Evolutionary conservation across 2,888 invertebrate species (phyloP).

Genomic region (Temnothorax rugatulus): DNA sequence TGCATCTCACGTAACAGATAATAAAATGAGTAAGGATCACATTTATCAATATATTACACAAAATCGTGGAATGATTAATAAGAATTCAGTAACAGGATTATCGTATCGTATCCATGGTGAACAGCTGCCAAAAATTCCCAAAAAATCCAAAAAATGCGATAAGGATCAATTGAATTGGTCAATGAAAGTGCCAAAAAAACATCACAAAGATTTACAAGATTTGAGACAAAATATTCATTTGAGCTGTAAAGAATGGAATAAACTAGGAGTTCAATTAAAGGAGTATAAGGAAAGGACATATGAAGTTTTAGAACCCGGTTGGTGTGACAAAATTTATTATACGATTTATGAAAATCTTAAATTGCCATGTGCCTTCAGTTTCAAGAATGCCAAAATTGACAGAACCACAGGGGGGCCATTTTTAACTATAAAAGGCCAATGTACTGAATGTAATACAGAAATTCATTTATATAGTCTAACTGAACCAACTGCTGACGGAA

Average conservation of each 20-base stretch:
- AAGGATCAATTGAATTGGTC: neutral
- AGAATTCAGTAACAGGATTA: neutral
- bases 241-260: neutral
- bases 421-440: constrained; percentile 54
- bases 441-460: constrained; percentile 58
- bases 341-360: constrained; percentile 57
- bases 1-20: neutral
- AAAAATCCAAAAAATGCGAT: neutral
- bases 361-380: constrained; percentile 63
- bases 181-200: neutral
- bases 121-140: neutral
- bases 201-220: neutral
- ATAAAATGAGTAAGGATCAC: neutral
- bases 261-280: neutral
- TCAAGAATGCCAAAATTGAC: constrained; percentile 60
- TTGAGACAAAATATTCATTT: constrained; percentile 8
- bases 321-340: constrained; percentile 59
- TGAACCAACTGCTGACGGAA: constrained; percentile 50
- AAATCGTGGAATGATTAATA: constrained; percentile 7
- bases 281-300: constrained; percentile 52
- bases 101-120: constrained; percentile 5
- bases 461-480: constrained; percentile 58
- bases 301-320: constrained; percentile 56
- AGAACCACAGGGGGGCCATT: constrained; percentile 52
- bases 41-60: constrained; percentile 1